Base-by-base conservation (phyloP, 2,888 invertebrate genomes). In the Heteromurus nitidus region DNA sequence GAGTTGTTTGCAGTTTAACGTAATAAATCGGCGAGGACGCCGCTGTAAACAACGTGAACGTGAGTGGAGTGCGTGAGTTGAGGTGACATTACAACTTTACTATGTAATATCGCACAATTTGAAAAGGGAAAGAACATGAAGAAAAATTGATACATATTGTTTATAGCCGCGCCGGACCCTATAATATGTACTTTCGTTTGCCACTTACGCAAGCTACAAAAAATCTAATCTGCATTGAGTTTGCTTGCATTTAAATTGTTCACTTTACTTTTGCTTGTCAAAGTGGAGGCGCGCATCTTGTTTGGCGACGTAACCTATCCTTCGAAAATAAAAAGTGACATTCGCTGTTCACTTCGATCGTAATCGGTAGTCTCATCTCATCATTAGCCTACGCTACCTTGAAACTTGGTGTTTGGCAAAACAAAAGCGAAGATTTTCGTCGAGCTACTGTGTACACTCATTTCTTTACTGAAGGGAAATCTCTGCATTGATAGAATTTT, bases 391-490 rank as follows among this genome's bases (percentile, higher is more conserved):
- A n/a, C n/a, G n/a, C n/a, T n/a, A 22, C 5, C 20, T n/a, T n/a
- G n/a, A n/a, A n/a, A n/a, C 20, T 18, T 55, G 36, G 36, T 36
- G 58, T 42, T 70, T 36, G 26, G 58, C 44, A 58, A 70, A 26
- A 18, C 22, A 13, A 13, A 36, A 26, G 67, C n/a, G 31, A 64
- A 44, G 20, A 18, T 22, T 13, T 36, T 36, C 36, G 5, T 36
- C 36, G 5, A 9, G 36, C 36, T 36, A 36, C 36, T 36, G 36
- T 36, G 5, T 36, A n/a, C n/a, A n/a, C n/a, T n/a, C n/a, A n/a
- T n/a, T n/a, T n/a, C n/a, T 16, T 3, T 16, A 50, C 18, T 58
- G 67, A 75, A n/a, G 76, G 69, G 76, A 77, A 77, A 69, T 77
- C 62, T 76, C n/a, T n/a, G n/a, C n/a, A n/a, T n/a, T n/a, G n/a